Evolutionary conservation across 2,113 vertebrate genomes (phyloP).

Genomic region (Odontesthes bonariensis): DNA sequence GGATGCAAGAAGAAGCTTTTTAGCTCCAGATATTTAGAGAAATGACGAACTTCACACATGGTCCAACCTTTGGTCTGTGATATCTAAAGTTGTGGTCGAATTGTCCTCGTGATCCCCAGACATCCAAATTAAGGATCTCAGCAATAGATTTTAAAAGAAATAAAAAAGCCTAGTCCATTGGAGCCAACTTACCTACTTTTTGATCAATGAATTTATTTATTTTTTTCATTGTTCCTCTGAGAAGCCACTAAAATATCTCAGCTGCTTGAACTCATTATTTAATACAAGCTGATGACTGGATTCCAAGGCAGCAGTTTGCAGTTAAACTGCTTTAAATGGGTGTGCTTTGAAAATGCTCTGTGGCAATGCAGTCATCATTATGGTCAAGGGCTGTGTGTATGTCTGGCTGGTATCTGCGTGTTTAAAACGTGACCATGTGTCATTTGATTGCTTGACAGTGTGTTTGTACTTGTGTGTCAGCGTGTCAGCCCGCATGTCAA

Average conservation of each 20-base stretch:
- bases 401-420: conserved; percentile 29
- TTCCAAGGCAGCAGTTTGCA: conserved; percentile 8
- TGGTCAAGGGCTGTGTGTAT: conserved; percentile 35
- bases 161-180: too few species aligned
- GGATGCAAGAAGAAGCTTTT: too few species aligned
- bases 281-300: conserved; percentile 22
- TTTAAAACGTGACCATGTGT: conserved; percentile 46
- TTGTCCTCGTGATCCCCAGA: too few species aligned
- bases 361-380: conserved; percentile 45
- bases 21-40: too few species aligned
- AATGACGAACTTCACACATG: too few species aligned
- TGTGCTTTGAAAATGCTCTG: conserved; percentile 23
- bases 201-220: too few species aligned
- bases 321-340: background rate
- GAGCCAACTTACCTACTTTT: too few species aligned
- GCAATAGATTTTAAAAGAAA: too few species aligned
- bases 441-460: conserved; percentile 12
- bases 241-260: background rate
- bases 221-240: too few species aligned
- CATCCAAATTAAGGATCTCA: too few species aligned
- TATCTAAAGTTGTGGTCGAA: too few species aligned
- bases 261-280: background rate
- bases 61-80: too few species aligned
- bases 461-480: conserved; percentile 20
- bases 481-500: background rate